These are phyloP conservation scores for Pangasius sanitwongsei DNA, from an alignment of 2,797 vertebrate genomes.

Conservation along the genomic window DNA sequence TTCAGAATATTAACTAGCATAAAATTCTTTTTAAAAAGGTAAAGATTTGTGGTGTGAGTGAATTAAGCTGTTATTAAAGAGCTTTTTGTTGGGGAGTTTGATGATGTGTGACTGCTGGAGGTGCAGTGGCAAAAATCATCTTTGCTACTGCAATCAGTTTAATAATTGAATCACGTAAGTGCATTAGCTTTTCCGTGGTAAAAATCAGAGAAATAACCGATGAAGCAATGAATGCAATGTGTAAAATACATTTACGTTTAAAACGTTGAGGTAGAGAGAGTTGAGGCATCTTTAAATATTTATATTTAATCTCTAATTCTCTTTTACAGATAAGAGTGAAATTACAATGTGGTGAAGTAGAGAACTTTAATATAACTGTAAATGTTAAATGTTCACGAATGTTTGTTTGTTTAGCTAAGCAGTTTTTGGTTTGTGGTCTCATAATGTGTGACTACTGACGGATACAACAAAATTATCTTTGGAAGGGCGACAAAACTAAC, in stretches of 20 bases:
- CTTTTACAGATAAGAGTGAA: neutral
- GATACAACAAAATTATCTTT: slow-evolving; percentile 20
- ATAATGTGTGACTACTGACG: slow-evolving; percentile 2
- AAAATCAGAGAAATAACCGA: neutral
- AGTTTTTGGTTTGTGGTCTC: slow-evolving; percentile 2
- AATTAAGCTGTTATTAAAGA: neutral
- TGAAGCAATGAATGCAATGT: neutral
- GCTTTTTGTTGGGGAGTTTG: slow-evolving; percentile 14
- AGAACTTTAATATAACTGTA: neutral
- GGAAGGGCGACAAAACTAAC: slow-evolving; percentile 23
- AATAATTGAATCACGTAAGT: slow-evolving; percentile 28
- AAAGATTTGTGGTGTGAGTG: neutral
- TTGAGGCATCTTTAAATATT: neutral
- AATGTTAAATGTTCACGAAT: neutral
- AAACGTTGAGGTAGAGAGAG: neutral
- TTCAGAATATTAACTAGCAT: neutral
- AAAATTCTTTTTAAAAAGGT: neutral
- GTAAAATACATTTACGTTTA: neutral
- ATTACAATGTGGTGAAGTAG: neutral
- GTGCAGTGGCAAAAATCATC: neutral
- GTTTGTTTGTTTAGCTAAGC: neutral
- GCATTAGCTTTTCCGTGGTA: neutral
- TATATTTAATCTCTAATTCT: neutral
- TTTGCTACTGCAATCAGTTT: slow-evolving; percentile 33
- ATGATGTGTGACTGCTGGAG: slow-evolving; percentile 47